phyloP scores from a whole-genome alignment of 2,888 invertebrate species.

The Dryocosmus kuriphilus region DNA sequence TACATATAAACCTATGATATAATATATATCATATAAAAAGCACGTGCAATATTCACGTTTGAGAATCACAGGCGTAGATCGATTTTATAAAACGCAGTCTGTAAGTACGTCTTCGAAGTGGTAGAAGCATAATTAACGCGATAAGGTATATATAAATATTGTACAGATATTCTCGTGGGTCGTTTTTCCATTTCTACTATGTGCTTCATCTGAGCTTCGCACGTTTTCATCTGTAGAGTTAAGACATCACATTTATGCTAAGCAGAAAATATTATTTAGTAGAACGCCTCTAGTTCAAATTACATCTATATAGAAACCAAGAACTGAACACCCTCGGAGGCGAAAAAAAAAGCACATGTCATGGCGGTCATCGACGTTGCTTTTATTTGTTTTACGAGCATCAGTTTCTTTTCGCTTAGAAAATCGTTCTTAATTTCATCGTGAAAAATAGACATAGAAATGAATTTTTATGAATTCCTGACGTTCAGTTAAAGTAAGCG shows the following conservation, averaged over 20 bases:
- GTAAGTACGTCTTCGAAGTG: constrained; percentile 55
- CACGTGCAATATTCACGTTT: constrained; percentile 60
- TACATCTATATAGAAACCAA: background rate
- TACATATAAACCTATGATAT: constrained; percentile 42
- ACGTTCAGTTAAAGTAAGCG: constrained; percentile 26
- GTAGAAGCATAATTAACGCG: constrained; percentile 36
- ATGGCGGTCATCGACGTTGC: constrained; percentile 48
- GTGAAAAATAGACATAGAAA: background rate
- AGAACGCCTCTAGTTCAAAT: constrained; percentile 39
- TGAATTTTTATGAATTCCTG: constrained; percentile 16
- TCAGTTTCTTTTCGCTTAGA: constrained; percentile 12
- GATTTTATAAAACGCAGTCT: constrained; percentile 61
- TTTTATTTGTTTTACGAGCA: constrained; percentile 30
- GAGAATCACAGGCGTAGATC: constrained; percentile 57
- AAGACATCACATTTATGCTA: constrained; percentile 24
- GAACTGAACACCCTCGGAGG: constrained; percentile 15
- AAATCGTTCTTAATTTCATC: constrained; percentile 15
- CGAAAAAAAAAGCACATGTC: constrained; percentile 43
- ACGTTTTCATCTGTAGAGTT: constrained; percentile 23
- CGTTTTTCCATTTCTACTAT: constrained; percentile 26
- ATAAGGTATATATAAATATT: background rate
- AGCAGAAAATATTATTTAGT: constrained; percentile 19
- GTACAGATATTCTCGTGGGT: constrained; percentile 12
- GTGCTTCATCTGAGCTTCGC: constrained; percentile 1
- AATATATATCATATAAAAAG: constrained; percentile 40